Percentiles rank a stretch among this genome's conserved stretches.
Evolutionary conservation across 2,113 vertebrate species (phyloP).

Genomic region (Pituophis catenifer): DNA sequence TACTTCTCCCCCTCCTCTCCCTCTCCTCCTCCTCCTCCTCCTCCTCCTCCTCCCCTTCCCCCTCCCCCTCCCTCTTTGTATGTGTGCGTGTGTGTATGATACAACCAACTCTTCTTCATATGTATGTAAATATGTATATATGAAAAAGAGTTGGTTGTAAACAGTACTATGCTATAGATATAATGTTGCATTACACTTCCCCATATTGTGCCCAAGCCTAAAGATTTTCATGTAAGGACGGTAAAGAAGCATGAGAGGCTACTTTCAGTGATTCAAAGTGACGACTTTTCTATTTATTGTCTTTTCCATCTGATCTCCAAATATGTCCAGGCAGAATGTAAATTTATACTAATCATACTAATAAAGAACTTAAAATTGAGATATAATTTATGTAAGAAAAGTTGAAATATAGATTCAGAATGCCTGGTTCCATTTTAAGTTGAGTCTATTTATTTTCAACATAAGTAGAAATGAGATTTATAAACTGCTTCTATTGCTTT

Average conservation of each 20-base stretch:
- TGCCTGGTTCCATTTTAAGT: neutral
- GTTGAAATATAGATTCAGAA: neutral
- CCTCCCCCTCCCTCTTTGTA: fast-evolving
- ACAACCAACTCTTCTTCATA: too few species aligned
- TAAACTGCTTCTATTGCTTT: neutral
- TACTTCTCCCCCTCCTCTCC: neutral
- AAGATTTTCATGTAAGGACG: neutral
- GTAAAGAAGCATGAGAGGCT: neutral
- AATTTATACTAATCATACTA: neutral
- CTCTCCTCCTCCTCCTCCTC: too few species aligned
- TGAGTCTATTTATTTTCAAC: neutral
- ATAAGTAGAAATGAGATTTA: neutral
- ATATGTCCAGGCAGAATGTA: neutral
- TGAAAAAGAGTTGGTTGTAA: neutral
- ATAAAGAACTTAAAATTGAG: neutral
- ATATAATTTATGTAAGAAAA: neutral
- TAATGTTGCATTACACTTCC: neutral
- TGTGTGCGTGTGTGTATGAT: neutral
- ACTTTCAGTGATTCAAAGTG: neutral
- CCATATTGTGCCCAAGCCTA: neutral
- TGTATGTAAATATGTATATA: too few species aligned
- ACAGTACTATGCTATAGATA: neutral
- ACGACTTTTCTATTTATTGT: neutral
- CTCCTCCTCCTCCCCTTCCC: too few species aligned
- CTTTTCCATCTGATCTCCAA: neutral